phyloP scores from a whole-genome alignment of 2,888 invertebrate species.

The Pogonocherus hispidulus region DNA sequence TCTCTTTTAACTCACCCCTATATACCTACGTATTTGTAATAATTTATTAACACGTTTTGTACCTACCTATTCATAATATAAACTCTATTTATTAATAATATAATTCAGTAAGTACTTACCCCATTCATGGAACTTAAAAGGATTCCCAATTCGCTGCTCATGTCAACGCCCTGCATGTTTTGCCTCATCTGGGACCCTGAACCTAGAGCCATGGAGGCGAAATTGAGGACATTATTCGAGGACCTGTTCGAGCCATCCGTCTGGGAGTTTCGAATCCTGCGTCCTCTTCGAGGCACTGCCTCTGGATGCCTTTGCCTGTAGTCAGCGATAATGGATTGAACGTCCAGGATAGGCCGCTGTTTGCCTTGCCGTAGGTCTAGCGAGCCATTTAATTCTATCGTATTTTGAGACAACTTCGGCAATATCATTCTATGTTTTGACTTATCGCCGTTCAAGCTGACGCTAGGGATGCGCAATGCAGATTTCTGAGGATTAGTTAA shows the following conservation, averaged over 20 bases:
- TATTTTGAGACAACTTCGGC: conserved; percentile 68
- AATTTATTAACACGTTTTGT: no score
- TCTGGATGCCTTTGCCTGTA: conserved; percentile 84
- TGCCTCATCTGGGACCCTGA: conserved; percentile 68
- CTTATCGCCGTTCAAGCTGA: conserved; percentile 45
- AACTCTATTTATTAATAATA: no score
- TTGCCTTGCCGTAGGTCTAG: conserved; percentile 72
- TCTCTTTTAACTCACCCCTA: no score
- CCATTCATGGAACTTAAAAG: conserved; percentile 62
- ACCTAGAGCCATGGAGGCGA: conserved; percentile 68
- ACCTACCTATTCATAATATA: no score
- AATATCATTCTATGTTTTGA: conserved; percentile 61
- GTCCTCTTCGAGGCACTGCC: conserved; percentile 77
- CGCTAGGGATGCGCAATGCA: conserved; percentile 42
- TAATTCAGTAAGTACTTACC: no score
- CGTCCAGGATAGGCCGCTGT: conserved; percentile 85
- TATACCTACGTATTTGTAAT: no score
- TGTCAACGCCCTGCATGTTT: conserved; percentile 56
- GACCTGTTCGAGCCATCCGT: conserved; percentile 51
- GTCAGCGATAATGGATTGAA: conserved; percentile 86
- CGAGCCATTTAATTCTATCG: conserved; percentile 71
- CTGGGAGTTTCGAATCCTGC: conserved; percentile 72
- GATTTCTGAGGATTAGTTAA: conserved; percentile 47
- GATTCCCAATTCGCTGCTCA: conserved; percentile 62
- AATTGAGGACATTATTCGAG: conserved; percentile 59